These are phyloP conservation scores for Epinotia demarniana DNA, from an alignment of 2,888 invertebrate species.

Conservation along the genomic window DNA sequence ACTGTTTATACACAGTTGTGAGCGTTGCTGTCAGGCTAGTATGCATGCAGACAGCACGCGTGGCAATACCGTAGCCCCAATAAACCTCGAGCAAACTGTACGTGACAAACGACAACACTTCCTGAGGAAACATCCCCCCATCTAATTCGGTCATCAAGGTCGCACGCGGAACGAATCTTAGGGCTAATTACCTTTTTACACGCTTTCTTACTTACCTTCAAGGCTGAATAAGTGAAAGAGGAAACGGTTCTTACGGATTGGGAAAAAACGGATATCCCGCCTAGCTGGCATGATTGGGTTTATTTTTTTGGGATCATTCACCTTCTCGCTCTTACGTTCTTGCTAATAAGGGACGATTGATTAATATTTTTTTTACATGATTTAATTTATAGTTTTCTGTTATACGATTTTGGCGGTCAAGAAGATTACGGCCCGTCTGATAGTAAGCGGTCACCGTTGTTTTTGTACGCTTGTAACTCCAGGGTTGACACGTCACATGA, in stretches of 20 bases:
- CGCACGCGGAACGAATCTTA: conserved; percentile 3
- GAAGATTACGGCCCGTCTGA: background rate
- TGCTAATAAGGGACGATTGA: too few relatives aligned
- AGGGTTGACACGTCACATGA: background rate
- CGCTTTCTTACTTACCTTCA: background rate
- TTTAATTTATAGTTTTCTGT: too few relatives aligned
- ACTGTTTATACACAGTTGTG: too few relatives aligned
- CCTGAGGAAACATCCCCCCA: background rate
- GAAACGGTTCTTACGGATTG: background rate
- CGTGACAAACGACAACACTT: background rate
- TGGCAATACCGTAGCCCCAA: background rate
- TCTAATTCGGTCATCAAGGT: background rate
- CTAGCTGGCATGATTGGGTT: too few relatives aligned
- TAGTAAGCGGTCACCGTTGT: background rate
- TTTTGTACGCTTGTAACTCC: background rate
- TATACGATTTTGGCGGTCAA: too few relatives aligned
- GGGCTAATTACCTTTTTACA: conserved; percentile 11
- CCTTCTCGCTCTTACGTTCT: too few relatives aligned
- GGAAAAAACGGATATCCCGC: background rate
- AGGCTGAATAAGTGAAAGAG: background rate
- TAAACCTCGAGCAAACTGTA: background rate
- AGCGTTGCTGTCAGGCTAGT: too few relatives aligned
- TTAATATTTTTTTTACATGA: too few relatives aligned
- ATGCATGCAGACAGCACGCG: too few relatives aligned
- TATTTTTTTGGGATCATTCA: too few relatives aligned